Percentiles rank a stretch among this genome's conserved stretches.
Evolutionary conservation across 2,113 vertebrate species (phyloP).

Genomic region (Sinocyclocheilus anshuiensis): DNA sequence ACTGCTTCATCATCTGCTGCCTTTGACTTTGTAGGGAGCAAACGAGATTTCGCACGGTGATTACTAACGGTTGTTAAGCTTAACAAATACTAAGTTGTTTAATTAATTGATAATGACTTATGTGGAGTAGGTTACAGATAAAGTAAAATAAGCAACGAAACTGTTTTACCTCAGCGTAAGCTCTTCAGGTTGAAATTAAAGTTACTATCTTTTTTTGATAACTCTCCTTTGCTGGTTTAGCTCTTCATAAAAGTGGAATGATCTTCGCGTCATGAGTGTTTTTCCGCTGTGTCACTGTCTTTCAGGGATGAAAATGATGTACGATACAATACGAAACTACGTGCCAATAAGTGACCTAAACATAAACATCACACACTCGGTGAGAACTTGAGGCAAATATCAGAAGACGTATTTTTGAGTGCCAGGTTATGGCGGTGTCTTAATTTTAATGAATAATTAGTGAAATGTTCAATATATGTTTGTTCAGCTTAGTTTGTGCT

Average conservation of each 20-base stretch:
- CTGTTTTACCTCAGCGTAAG: background rate
- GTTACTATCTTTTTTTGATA: background rate
- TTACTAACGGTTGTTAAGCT: background rate
- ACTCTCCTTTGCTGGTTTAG: background rate
- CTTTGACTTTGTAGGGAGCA: background rate
- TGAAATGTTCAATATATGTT: background rate
- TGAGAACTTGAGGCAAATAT: slow-evolving; percentile 65
- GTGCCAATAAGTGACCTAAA: slow-evolving; percentile 87
- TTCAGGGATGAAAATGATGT: slow-evolving; percentile 69
- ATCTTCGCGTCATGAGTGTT: too few relatives aligned
- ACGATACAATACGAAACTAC: slow-evolving; percentile 67
- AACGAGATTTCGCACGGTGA: background rate
- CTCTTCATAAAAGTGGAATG: background rate
- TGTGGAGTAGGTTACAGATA: background rate
- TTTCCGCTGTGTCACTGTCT: background rate
- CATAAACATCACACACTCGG: slow-evolving; percentile 84
- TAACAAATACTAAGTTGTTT: background rate
- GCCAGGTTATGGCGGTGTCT: background rate
- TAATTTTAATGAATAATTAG: background rate
- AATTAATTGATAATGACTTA: background rate
- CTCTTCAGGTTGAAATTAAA: background rate
- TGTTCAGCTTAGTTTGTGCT: background rate
- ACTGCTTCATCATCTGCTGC: background rate
- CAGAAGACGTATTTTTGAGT: background rate
- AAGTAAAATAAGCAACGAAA: background rate